These are phyloP conservation scores for Hartigia nigra DNA, from an alignment of 2,888 invertebrate species.

Conservation along the genomic window DNA sequence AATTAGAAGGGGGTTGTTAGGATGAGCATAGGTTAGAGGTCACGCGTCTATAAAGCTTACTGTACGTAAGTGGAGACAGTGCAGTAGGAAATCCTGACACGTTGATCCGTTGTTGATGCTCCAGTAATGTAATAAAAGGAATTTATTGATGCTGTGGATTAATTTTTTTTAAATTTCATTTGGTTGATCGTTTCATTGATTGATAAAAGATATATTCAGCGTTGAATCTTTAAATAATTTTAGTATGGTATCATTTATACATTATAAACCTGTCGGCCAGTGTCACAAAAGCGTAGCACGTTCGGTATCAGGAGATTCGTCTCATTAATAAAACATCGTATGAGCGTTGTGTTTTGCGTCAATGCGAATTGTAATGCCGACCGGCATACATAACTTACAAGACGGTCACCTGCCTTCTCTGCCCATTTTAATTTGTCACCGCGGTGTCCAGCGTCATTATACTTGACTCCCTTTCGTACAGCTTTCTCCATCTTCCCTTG, in stretches of 20 bases:
- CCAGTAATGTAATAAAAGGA: too few species aligned
- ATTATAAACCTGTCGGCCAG: neutral
- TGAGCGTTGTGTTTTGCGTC: constrained; percentile 20
- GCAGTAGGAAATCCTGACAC: neutral
- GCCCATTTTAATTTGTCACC: constrained; percentile 47
- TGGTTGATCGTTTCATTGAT: too few species aligned
- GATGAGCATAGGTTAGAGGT: constrained; percentile 25
- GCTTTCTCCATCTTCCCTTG: neutral
- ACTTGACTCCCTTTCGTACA: neutral
- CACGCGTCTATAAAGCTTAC: constrained; percentile 46
- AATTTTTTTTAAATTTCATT: too few species aligned
- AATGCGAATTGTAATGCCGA: constrained; percentile 18
- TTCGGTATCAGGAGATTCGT: neutral
- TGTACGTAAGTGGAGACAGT: neutral
- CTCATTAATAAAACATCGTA: constrained; percentile 24
- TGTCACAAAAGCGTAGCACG: neutral
- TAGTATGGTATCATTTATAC: neutral
- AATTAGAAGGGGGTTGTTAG: neutral
- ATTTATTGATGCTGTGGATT: too few species aligned
- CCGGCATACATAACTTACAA: neutral
- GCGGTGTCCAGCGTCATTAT: constrained; percentile 11
- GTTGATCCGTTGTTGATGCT: too few species aligned
- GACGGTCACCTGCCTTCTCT: constrained; percentile 4
- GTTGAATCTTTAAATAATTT: too few species aligned
- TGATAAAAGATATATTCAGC: too few species aligned